phyloP scores from a whole-genome alignment of 2,888 invertebrate genomes.

The Hoplodrina ambigua region DNA sequence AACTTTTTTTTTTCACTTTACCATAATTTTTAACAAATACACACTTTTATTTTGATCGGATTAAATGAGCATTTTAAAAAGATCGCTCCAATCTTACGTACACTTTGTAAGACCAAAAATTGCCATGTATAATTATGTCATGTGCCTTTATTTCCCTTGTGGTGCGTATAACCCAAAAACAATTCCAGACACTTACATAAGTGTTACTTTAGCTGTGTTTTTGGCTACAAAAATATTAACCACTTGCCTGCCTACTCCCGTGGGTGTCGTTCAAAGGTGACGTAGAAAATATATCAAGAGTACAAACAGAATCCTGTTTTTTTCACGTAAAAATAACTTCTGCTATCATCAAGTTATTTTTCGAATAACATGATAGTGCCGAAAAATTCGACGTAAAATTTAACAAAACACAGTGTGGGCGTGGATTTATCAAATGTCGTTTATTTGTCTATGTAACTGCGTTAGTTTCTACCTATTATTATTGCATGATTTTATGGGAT shows the following conservation, averaged over 20 bases:
- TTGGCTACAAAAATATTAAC: constrained; percentile 32
- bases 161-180: constrained; percentile 28
- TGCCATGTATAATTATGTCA: constrained; percentile 39
- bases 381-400: too few species aligned
- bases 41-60: too few species aligned
- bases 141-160: constrained; percentile 54
- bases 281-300: constrained; percentile 5
- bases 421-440: too few species aligned
- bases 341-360: not conserved
- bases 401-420: too few species aligned
- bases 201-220: constrained; percentile 31
- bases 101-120: constrained; percentile 16
- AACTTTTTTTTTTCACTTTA: too few species aligned
- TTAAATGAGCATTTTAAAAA: too few species aligned
- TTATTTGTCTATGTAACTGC: too few species aligned
- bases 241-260: constrained; percentile 6
- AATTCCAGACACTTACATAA: constrained; percentile 48
- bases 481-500: too few species aligned
- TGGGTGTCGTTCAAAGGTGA: constrained; percentile 27
- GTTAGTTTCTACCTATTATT: too few species aligned
- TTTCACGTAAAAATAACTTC: not conserved
- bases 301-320: not conserved
- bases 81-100: too few species aligned
- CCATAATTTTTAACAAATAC: too few species aligned
- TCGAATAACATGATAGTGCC: not conserved